These are phyloP conservation scores for Eupithecia dodoneata DNA, from an alignment of 2,888 invertebrate genomes.

Conservation along the genomic window DNA sequence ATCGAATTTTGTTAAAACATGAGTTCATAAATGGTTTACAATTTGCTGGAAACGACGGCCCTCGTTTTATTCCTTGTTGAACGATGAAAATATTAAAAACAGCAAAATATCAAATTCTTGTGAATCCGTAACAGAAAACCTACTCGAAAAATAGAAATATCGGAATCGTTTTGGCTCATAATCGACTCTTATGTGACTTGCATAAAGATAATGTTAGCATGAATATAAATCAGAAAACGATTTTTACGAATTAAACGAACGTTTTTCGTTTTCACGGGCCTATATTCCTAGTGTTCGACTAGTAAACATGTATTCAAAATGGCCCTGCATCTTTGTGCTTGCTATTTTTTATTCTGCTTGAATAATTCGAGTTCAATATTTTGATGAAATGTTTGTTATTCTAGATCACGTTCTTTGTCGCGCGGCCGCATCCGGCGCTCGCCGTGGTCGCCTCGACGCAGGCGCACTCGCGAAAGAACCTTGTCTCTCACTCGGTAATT, in stretches of 20 bases:
- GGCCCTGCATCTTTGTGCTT: neutral
- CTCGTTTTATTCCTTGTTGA: neutral
- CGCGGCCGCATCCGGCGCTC: constrained; percentile 81
- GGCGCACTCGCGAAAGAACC: constrained; percentile 72
- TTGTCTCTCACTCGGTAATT: constrained; percentile 72
- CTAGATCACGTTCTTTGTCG: constrained; percentile 87
- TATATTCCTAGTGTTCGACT: neutral
- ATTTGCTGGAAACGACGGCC: neutral
- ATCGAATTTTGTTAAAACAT: neutral
- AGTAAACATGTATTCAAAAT: neutral
- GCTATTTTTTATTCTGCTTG: neutral
- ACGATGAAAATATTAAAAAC: neutral
- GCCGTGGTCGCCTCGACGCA: constrained; percentile 76
- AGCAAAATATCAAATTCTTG: neutral
- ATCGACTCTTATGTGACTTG: no score
- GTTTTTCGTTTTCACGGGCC: no score
- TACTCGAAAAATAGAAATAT: no score
- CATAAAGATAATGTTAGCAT: no score
- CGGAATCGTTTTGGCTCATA: no score
- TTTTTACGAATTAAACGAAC: no score
- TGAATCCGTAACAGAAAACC: neutral
- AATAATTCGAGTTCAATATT: neutral
- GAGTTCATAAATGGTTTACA: neutral
- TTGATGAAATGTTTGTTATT: constrained; percentile 27
- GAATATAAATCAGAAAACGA: no score